A percentile compares a stretch with the other conserved stretches of the same genome.
phyloP scores from a whole-genome alignment of 2,797 vertebrate species.

The Alectoris magna region DNA sequence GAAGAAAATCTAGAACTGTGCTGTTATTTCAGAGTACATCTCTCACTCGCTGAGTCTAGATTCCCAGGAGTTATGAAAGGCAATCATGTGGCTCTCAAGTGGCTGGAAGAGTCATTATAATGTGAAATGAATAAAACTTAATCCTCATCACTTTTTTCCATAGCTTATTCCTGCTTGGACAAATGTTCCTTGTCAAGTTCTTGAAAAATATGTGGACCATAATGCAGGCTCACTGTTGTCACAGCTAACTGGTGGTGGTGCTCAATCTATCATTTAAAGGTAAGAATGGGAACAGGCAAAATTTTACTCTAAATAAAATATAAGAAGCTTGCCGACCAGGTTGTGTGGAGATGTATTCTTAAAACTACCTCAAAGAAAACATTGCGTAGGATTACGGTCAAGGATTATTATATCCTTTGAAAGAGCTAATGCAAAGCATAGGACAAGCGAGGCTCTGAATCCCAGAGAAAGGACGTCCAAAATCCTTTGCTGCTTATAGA shows the following conservation, averaged over 20 bases:
- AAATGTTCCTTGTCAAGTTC: slow-evolving; percentile 44
- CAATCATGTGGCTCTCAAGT: slow-evolving; percentile 37
- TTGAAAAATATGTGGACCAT: slow-evolving; percentile 32
- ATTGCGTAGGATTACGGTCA: not conserved
- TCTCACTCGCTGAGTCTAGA: slow-evolving; percentile 55
- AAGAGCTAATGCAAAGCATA: not conserved
- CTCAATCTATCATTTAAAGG: not conserved
- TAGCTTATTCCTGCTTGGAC: slow-evolving; percentile 20
- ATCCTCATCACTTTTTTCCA: slow-evolving; percentile 37
- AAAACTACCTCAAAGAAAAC: fast-evolving
- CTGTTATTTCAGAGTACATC: slow-evolving; percentile 46
- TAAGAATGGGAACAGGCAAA: not conserved
- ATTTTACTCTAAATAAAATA: not conserved
- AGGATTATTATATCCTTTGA: not conserved
- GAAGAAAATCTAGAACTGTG: slow-evolving; percentile 33
- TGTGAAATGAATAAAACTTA: slow-evolving; percentile 60
- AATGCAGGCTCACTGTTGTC: not conserved
- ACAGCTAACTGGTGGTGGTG: not conserved
- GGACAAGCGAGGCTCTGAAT: not conserved
- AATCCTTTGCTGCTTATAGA: not conserved
- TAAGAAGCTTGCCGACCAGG: not conserved
- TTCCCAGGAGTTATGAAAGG: slow-evolving; percentile 54
- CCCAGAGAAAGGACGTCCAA: not conserved
- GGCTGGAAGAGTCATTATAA: slow-evolving; percentile 58
- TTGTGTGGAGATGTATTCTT: not conserved